These are phyloP conservation scores for Todiramphus saurophagus DNA, from an alignment of 2,113 vertebrate genomes.

Conservation along the genomic window DNA sequence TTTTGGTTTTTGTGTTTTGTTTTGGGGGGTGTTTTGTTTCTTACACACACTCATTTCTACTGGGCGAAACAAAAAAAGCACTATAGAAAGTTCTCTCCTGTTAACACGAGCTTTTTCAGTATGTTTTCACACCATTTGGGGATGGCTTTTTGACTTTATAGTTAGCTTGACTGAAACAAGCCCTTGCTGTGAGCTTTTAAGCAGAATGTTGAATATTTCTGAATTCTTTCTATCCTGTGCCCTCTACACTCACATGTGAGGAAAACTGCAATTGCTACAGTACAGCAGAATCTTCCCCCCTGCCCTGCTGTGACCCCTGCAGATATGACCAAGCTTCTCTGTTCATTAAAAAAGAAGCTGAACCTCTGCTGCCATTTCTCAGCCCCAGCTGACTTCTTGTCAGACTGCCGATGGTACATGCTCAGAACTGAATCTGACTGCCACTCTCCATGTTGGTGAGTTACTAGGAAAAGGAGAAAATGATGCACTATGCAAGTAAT, in stretches of 20 bases:
- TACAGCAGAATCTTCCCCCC: neutral
- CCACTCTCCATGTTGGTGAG: neutral
- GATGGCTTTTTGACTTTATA: neutral
- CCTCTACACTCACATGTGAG: neutral
- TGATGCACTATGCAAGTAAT: neutral
- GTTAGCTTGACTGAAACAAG: neutral
- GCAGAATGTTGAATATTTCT: neutral
- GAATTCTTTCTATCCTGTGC: neutral
- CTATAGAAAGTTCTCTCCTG: neutral
- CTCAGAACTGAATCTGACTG: neutral
- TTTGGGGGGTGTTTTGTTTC: neutral
- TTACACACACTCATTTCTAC: neutral
- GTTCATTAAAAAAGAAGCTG: neutral
- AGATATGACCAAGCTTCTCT: neutral
- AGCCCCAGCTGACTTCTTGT: neutral
- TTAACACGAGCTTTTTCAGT: neutral
- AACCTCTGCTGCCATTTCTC: neutral
- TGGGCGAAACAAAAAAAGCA: neutral
- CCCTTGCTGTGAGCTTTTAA: neutral
- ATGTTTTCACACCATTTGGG: neutral
- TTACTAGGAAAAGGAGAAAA: neutral
- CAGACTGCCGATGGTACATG: rapidly evolving
- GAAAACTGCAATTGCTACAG: neutral
- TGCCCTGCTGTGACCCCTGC: neutral
- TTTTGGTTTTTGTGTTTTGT: too few species aligned